Percentiles rank a stretch among this genome's conserved stretches.
These are phyloP conservation scores for Passer montanus DNA, from an alignment of 2,113 vertebrate genomes.

Conservation along the genomic window DNA sequence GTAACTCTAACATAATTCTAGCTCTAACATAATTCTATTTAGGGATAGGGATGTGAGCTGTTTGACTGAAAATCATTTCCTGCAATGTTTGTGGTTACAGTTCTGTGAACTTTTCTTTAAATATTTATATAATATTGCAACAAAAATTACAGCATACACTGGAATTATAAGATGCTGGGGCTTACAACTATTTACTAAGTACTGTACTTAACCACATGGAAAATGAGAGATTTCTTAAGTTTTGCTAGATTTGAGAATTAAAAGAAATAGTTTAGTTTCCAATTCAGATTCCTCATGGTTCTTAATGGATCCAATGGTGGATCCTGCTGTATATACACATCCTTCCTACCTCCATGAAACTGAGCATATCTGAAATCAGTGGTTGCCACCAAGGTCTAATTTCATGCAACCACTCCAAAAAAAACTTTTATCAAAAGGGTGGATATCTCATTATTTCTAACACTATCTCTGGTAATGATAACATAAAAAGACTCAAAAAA, in stretches of 20 bases:
- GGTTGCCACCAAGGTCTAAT: background rate
- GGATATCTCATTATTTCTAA: background rate
- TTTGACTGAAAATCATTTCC: background rate
- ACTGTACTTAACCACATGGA: background rate
- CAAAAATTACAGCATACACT: background rate
- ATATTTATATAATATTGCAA: background rate
- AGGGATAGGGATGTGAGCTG: background rate
- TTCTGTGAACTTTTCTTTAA: background rate
- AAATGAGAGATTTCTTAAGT: background rate
- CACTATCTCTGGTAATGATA: background rate
- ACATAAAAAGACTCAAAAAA: background rate
- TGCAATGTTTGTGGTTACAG: background rate
- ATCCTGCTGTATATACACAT: background rate
- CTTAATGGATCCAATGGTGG: background rate
- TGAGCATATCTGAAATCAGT: background rate
- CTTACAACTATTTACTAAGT: background rate
- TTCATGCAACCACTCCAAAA: background rate
- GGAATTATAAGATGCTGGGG: background rate
- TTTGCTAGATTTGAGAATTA: background rate
- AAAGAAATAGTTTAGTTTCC: background rate
- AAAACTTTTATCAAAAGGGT: background rate
- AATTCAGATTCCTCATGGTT: background rate
- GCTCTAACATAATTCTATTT: background rate
- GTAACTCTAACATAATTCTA: background rate
- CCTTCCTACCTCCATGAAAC: background rate